Percentiles rank a stretch among this genome's conserved stretches.
phyloP scores from a whole-genome alignment of 2,888 invertebrate genomes.

The Belgica antarctica region DNA sequence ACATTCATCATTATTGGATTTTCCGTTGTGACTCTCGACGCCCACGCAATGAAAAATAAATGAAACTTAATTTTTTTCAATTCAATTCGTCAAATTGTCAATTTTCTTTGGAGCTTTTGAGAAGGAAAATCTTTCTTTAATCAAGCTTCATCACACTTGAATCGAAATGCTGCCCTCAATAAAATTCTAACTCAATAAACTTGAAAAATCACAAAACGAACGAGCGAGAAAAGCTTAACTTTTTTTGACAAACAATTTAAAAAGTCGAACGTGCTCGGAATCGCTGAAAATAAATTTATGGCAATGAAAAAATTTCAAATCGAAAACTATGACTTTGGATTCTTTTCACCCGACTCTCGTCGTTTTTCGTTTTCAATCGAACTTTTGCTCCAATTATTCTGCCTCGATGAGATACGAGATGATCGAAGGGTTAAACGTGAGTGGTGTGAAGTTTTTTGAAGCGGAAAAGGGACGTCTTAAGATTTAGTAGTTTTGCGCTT shows the following conservation, averaged over 20 bases:
- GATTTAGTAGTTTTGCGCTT: too few relatives aligned
- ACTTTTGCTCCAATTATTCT: not conserved
- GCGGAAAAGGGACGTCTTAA: too few relatives aligned
- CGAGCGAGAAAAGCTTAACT: not conserved
- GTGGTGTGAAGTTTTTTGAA: too few relatives aligned
- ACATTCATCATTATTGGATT: too few relatives aligned
- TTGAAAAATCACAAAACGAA: not conserved
- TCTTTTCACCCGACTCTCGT: not conserved
- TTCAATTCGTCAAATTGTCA: not conserved
- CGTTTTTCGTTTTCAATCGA: not conserved
- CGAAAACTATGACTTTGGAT: not conserved
- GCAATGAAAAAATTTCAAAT: slow-evolving; percentile 18
- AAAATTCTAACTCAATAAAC: slow-evolving; percentile 12
- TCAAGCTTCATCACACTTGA: slow-evolving; percentile 9
- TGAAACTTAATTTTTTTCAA: too few relatives aligned
- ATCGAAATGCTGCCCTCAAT: not conserved
- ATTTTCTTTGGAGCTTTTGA: not conserved
- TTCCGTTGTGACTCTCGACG: too few relatives aligned
- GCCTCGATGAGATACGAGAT: not conserved
- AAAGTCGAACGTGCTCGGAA: slow-evolving; percentile 20
- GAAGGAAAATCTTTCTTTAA: not conserved
- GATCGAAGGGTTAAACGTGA: too few relatives aligned
- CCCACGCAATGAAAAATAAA: too few relatives aligned
- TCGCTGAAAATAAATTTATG: not conserved
- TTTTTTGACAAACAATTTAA: slow-evolving; percentile 23